phyloP scores from a whole-genome alignment of 2,797 vertebrate species.

The Micrastur ruficollis region DNA sequence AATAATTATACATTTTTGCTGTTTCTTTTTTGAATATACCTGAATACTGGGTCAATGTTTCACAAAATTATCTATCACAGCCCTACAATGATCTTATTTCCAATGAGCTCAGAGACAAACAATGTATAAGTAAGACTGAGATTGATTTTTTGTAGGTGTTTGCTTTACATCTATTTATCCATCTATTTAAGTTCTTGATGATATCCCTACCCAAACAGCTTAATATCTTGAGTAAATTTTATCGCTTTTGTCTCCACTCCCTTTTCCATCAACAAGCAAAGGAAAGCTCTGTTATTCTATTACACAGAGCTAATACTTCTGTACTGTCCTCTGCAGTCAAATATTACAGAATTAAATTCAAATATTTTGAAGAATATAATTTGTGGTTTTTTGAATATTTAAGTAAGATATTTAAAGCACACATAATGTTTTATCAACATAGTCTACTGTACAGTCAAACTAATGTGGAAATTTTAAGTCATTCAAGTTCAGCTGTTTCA shows the following conservation, averaged over 20 bases:
- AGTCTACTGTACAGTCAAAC: neutral
- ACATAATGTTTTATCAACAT: neutral
- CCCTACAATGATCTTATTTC: neutral
- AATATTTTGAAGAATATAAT: neutral
- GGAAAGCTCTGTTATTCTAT: neutral
- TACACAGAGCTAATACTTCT: neutral
- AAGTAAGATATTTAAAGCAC: neutral
- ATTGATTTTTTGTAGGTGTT: neutral
- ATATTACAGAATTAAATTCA: neutral
- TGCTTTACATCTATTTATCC: neutral
- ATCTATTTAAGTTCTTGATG: neutral
- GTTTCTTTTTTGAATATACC: neutral
- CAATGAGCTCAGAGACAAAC: neutral
- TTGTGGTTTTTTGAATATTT: neutral
- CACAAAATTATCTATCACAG: neutral
- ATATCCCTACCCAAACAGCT: neutral
- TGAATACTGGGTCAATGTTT: neutral
- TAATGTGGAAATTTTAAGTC: neutral
- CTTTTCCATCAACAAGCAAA: neutral
- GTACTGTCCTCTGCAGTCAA: neutral
- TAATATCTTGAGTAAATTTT: neutral
- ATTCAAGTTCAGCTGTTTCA: neutral
- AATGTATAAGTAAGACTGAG: neutral
- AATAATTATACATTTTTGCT: neutral
- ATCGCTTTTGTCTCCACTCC: neutral